Evolutionary conservation across 2,113 vertebrate genomes (phyloP), one percentile per base, ranked within the genome.

Genomic region (Ariopsis seemanni): DNA sequence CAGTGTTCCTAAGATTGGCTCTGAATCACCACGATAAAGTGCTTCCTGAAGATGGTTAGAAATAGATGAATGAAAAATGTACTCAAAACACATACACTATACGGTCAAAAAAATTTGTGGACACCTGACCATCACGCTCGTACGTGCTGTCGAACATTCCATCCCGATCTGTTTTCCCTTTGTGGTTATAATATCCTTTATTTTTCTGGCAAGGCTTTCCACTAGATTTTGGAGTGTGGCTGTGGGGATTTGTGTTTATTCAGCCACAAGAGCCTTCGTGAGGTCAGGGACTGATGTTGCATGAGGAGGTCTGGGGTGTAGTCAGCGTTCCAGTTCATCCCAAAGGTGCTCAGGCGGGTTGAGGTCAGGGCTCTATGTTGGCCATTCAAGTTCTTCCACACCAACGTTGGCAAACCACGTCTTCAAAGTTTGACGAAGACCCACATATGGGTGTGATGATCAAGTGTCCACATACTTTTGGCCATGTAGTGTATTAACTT

Each of bases 401-500:
- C 2, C 3, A 60, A 34, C 4, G 27, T 30, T 58, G 17, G 9
- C 8, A 34, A 58, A 53, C 50, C 74, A n/a, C 14, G 74, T 53
- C 1, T n/a, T 55, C 25, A 55, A 57, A 15, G 4, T 78, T 27
- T 78, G 15, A 0, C 7, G 8, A 50, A 74, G n/a, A 9, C 25
- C 6, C 5, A 58, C 27, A 9, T 30, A 58, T 30, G n/a, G 27
- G 7, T 80, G 14, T 58, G 18, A 60, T 58, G 78, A 58, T 11
- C 53, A 34, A 9, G 77, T 58, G 78, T 80, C 53, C 27, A 34
- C 27, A 58, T 80, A 80, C 78, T 20, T 80, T 80, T 80, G 78
- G 15, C n/a, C 77, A 55, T 4, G 57, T 4, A 10, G 20, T 75
- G 18, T 22, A 12, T 78, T 53, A 78, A 17, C 9, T 5, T 55